phyloP scores from a whole-genome alignment of 1,140 invertebrate species.

The Drosophila repletoides region DNA sequence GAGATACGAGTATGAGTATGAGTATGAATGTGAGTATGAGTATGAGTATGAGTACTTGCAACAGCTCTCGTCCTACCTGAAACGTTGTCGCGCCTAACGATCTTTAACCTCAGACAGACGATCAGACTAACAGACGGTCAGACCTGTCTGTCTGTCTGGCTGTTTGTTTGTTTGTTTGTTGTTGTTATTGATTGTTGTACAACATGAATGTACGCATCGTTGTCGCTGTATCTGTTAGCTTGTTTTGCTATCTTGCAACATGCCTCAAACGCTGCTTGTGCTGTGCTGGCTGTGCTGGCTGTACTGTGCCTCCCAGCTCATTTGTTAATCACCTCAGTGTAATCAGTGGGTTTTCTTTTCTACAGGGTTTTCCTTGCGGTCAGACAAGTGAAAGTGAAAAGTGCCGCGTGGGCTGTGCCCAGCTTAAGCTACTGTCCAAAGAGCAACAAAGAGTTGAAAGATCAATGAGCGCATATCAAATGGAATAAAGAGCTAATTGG shows the following conservation, averaged over 20 bases:
- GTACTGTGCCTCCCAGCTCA: constrained; percentile 48
- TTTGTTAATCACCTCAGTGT: constrained; percentile 59
- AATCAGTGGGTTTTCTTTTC: constrained; percentile 46
- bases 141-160: constrained; percentile 17
- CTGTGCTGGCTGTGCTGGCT: too few species aligned
- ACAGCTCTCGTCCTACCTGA: constrained; percentile 45
- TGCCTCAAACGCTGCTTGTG: constrained; percentile 15
- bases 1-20: too few species aligned
- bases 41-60: constrained; percentile 27
- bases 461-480: constrained; percentile 22
- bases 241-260: constrained; percentile 34
- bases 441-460: constrained; percentile 22
- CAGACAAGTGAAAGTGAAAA: constrained; percentile 60
- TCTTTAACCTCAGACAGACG: constrained; percentile 62
- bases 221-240: constrained; percentile 1
- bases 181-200: constrained; percentile 59
- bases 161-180: constrained; percentile 20
- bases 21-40: constrained; percentile 11
- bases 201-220: constrained; percentile 12
- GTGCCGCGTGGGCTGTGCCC: constrained; percentile 6
- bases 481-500: background rate
- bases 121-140: constrained; percentile 8
- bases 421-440: constrained; percentile 4
- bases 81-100: constrained; percentile 74
- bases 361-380: constrained; percentile 22